Base-by-base conservation (phyloP, 1,140 invertebrate species). In the Araneus ventricosus region DNA sequence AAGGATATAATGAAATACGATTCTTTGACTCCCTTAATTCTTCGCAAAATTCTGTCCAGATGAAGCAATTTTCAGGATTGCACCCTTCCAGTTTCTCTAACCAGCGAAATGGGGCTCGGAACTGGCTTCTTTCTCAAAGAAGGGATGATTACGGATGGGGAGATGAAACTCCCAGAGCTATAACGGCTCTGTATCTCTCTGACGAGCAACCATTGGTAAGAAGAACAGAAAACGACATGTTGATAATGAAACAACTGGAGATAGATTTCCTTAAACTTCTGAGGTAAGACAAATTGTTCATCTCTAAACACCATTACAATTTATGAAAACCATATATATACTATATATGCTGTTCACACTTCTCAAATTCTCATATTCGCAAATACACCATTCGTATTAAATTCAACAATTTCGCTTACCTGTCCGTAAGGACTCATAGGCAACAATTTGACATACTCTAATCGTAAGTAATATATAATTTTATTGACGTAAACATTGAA, bases 191-290 rank as follows among this genome's bases (percentile, higher is more conserved):
- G 30, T 34, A 20, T 37, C 20, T 79, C 17, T n/a, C 70, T 27
- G 34, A 86, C 5, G 39, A 7, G 2, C 17, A 24, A 41, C 17
- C 24, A 17, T 24, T 45, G 0, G 0, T 24, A 1, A 63, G 4
- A 14, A 41, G n/a, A 7, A 2, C 17, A 17, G 80, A 52, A 45
- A 41, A 2, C 7, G 41, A 41, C 34, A 10, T 27, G 22, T 41
- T 84, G 4, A 84, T 84, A 39, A n/a, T 41, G 10, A 84, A 84
- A 52, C 80, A 84, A 41, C 41, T 84, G 5, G 34, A 84, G 24
- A 45, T 84, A 3, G 20, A 84, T 22, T 84, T 22, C 5, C 24
- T 84, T 7, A 24, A 37, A 41, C 22, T 84, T 20, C 24, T 20
- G 0, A 61, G 85, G 85, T 61, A 61, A 61, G 52, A 2, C 45